Evolutionary conservation across 2,888 invertebrate genomes (phyloP).

Genomic region (Schrankia costaestrigalis): DNA sequence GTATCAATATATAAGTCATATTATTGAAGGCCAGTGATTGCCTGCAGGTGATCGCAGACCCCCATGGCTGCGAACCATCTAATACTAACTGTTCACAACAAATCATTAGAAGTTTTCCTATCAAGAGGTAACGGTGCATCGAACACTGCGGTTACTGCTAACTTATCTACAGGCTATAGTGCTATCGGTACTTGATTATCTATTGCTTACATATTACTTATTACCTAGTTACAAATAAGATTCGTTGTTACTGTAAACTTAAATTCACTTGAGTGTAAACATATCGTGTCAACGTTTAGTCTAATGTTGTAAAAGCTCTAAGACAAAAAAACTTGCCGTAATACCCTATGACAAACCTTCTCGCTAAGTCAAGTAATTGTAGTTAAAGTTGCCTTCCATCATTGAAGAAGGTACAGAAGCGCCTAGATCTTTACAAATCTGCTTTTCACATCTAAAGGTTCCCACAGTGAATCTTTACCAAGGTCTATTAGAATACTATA

Average conservation of each 20-base stretch:
- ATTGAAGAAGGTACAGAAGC: too few species aligned
- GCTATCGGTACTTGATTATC: conserved; percentile 35
- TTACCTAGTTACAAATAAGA: conserved; percentile 16
- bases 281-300: too few species aligned
- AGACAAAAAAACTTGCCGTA: too few species aligned
- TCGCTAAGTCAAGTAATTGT: too few species aligned
- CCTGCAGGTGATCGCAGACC: conserved; percentile 27
- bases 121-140: conserved; percentile 62
- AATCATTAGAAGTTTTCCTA: conserved; percentile 58
- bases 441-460: too few species aligned
- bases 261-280: too few species aligned
- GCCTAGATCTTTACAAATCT: too few species aligned
- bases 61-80: conserved; percentile 45
- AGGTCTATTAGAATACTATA: too few species aligned
- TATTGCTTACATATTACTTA: conserved; percentile 18
- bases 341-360: too few species aligned
- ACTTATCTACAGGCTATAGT: conserved; percentile 30
- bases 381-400: too few species aligned
- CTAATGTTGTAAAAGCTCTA: too few species aligned
- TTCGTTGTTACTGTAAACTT: conserved; percentile 13
- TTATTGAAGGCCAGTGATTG: conserved; percentile 28
- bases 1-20: conserved; percentile 28
- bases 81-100: conserved; percentile 66
- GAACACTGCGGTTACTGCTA: conserved; percentile 50
- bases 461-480: too few species aligned